Conservation (phyloP, 1,140 invertebrate species). For the Drosophila pandora region DNA sequence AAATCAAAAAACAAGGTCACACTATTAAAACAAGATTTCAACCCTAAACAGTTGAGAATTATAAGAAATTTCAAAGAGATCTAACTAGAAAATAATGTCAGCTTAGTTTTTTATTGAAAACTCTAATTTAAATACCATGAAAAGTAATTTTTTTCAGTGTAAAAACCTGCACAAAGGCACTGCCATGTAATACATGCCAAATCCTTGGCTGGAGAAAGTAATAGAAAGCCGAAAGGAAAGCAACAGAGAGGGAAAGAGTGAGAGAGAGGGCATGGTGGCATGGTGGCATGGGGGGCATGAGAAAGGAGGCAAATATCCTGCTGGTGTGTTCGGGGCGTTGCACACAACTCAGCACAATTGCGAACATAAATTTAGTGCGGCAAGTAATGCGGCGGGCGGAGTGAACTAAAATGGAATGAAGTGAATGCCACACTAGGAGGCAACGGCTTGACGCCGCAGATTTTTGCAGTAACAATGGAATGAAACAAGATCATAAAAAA, state of each 20-base stretch:
- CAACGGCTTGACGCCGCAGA: constrained; percentile 19
- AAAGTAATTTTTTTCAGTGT: constrained; percentile 11
- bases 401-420: constrained; percentile 29
- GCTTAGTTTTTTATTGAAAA: too few species aligned
- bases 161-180: constrained; percentile 36
- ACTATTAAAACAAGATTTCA: too few species aligned
- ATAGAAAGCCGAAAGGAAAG: neutral
- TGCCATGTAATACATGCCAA: constrained; percentile 54
- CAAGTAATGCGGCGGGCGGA: constrained; percentile 68
- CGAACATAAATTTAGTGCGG: constrained; percentile 78
- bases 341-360: constrained; percentile 77
- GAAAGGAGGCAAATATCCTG: constrained; percentile 13
- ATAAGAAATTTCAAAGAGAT: too few species aligned
- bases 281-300: neutral
- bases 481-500: neutral
- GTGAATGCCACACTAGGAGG: constrained; percentile 64
- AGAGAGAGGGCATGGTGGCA: neutral
- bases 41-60: too few species aligned
- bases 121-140: too few species aligned
- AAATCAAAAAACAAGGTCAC: too few species aligned
- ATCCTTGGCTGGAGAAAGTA: constrained; percentile 11
- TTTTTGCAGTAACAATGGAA: neutral
- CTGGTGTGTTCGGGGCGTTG: constrained; percentile 26
- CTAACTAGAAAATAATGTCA: too few species aligned
- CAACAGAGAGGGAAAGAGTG: neutral